Evolutionary conservation across 1,140 invertebrate species (phyloP), one percentile per base, ranked within the genome.

Genomic region (Brachionus rotundiformis): DNA sequence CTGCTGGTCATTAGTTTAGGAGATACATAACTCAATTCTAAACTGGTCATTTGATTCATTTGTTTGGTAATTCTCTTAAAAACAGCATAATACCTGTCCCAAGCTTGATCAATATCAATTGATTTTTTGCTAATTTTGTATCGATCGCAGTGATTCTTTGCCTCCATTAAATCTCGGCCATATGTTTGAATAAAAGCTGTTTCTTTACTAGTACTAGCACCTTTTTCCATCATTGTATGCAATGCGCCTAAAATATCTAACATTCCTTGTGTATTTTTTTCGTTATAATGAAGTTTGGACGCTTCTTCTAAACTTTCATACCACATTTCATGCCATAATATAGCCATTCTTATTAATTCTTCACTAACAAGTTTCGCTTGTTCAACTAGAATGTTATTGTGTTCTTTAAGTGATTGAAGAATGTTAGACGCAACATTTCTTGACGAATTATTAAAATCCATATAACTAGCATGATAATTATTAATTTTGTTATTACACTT

Each of bases 301-400:
- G 98, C 96, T 89, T 99, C 97, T 87, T 99, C 98, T 7, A 99
- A 87, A 0, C 95, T 96, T 87, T 98, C 96, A 86, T 98, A 95
- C 97, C 97, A 99, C 83, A 97, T 92, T 87, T 99, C 98, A 87
- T 99, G 97, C 97, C 98, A 99, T 1, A 99, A 88, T 82, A 99
- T 99, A 5, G 97, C 96, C 0, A 99, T 96, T 79, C 97, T 90
- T 71, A 99, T 99, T 25, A 99, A 89, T 87, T 99, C 98, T 84
- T 99, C 96, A 83, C 94, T 96, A 82, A 92, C 92, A 89, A 92
- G 93, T 84, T 95, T 91, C 0, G 95, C 96, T 87, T 99, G 95
- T 84, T 94, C 92, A 0, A 99, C 97, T 39, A 99, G 88, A 13
- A 91, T 93, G 23, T 92, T 91, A 80, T 94, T 96, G 87, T 98